Evolutionary conservation across 2,113 vertebrate genomes (phyloP), one percentile per base, ranked within the genome.

Genomic region (Epinephelus cyanopodus): DNA sequence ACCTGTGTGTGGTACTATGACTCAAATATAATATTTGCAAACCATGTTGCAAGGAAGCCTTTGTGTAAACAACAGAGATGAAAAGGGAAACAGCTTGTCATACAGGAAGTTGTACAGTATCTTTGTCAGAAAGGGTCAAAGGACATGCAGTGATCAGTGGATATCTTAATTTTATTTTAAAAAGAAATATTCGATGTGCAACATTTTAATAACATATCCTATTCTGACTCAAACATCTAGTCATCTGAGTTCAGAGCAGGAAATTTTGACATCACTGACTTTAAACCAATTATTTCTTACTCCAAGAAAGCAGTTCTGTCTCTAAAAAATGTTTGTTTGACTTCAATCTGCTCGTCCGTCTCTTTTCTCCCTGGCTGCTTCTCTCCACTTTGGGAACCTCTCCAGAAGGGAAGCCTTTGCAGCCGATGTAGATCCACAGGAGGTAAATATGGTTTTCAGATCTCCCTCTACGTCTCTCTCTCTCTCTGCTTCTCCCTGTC

Each of bases 391-490:
- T 92, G 95, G 95, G 94, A 95, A 52, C 68, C 53, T 84, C 88
- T 96, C 96, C 96, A 97, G 91, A 85, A 95, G 94, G 95, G 94
- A 96, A 97, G 95, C 94, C 93, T 95, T 92, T 91, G 91, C 95
- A 81, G 90, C 81, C 86, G 89, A 93, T 90, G 93, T 95, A 94
- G 94, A 92, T 92, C 94, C 87, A 93, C 94, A 92, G 94, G 95
- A 95, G 95, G 94, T 96, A 96, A 96, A 96, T 95, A 95, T 96
- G 95, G 95, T 96, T 96, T 96, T 94, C 93, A 95, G 94, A 94
- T 95, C 94, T 81, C 63, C 45, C 58, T 62, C 50, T 33, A 27
- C 2, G 47, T 64, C 42, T 66, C 42, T 33, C 73, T 53, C 52
- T 17, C 42, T 33, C 73, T 57, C 52, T 17, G 15, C 12, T 0